A percentile compares a stretch with the other conserved stretches of the same genome.
Conservation (phyloP, 2,113 vertebrate genomes). For the Gasterosteus aculeatus region DNA sequence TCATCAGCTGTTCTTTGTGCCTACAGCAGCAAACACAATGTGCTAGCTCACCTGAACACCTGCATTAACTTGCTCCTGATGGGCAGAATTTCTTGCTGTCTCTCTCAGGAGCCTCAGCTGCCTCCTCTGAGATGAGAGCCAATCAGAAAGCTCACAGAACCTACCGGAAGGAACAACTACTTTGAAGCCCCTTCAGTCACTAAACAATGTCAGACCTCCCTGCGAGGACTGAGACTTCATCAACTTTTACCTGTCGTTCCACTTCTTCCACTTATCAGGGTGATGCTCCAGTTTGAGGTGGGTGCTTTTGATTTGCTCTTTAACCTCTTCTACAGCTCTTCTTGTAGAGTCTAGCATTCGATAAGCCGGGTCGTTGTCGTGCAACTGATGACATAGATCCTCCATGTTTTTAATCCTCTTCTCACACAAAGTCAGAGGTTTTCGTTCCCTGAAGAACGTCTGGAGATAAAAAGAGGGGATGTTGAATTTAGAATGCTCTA, state of each 20-base stretch:
- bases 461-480: slow-evolving; percentile 62
- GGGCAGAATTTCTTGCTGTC: slow-evolving; percentile 67
- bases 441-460: slow-evolving; percentile 90
- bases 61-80: slow-evolving; percentile 80
- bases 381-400: slow-evolving; percentile 90
- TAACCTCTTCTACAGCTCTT: slow-evolving; percentile 81
- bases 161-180: slow-evolving; percentile 66
- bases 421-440: slow-evolving; percentile 86
- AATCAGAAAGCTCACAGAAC: slow-evolving; percentile 87
- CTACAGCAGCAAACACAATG: not conserved
- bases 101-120: slow-evolving; percentile 82
- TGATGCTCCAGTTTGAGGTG: slow-evolving; percentile 84
- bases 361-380: slow-evolving; percentile 85
- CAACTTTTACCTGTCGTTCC: slow-evolving; percentile 83
- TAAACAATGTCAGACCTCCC: not conserved
- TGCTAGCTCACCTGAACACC: slow-evolving; percentile 81
- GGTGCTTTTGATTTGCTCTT: slow-evolving; percentile 81
- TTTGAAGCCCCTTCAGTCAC: not conserved
- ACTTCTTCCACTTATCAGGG: slow-evolving; percentile 91
- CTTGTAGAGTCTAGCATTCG: slow-evolving; percentile 77
- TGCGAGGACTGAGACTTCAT: not conserved
- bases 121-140: slow-evolving; percentile 85
- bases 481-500: slow-evolving; percentile 1
- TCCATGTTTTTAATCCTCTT: slow-evolving; percentile 89
- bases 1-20: not conserved